Evolutionary conservation across 2,113 vertebrate species (phyloP).

Genomic region (Cepphus grylle): DNA sequence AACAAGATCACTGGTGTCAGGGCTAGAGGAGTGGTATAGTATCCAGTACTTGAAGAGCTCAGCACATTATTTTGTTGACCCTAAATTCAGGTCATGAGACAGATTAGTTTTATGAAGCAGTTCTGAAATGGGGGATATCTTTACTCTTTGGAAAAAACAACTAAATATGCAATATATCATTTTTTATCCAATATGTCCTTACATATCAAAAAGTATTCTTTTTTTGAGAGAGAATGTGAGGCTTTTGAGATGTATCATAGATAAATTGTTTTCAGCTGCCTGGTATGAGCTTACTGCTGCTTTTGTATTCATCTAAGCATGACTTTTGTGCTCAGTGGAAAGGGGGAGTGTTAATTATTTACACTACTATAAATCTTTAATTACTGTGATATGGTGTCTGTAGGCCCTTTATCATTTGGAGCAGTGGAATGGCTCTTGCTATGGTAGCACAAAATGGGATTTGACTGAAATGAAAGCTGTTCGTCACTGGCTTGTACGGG

Average conservation of each 20-base stretch:
- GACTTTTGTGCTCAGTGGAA: constrained; percentile 23
- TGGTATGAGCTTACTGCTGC: not conserved
- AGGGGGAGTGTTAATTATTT: constrained; percentile 51
- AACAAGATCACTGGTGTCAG: not conserved
- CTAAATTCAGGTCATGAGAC: not conserved
- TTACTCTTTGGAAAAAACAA: not conserved
- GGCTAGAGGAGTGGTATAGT: not conserved
- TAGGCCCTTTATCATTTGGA: not conserved
- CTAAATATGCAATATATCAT: not conserved
- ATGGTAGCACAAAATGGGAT: not conserved
- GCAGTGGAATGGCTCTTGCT: not conserved
- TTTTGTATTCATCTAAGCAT: constrained; percentile 2
- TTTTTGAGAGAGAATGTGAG: not conserved
- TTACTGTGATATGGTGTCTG: not conserved
- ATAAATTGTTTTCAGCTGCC: not conserved
- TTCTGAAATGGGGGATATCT: not conserved
- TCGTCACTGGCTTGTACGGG: not conserved
- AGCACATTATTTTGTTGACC: not conserved
- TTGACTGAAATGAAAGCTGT: not conserved
- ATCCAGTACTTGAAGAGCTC: not conserved
- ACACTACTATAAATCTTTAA: constrained; percentile 1
- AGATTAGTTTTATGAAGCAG: not conserved
- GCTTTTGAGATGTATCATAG: not conserved
- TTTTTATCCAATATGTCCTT: not conserved
- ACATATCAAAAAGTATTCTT: not conserved